phyloP scores from a whole-genome alignment of 1,140 invertebrate species.

The Eumaeus atala region DNA sequence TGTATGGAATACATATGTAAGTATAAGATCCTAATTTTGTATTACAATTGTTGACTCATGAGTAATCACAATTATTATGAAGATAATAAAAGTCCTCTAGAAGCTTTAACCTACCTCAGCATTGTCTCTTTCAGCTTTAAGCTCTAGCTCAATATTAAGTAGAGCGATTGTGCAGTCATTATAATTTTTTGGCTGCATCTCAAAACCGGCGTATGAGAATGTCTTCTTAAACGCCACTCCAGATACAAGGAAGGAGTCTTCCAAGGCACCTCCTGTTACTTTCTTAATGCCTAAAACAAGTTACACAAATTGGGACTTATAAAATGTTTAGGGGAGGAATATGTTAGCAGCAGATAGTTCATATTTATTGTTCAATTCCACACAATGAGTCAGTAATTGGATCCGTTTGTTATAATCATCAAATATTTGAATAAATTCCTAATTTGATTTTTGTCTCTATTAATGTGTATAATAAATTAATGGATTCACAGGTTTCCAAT shows the following conservation, averaged over 20 bases:
- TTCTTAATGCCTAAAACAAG: constrained; percentile 87
- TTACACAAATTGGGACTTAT: neutral
- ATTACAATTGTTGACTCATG: no score
- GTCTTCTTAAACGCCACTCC: constrained; percentile 99
- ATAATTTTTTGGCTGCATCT: constrained; percentile 99
- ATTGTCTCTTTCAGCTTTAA: constrained; percentile 98
- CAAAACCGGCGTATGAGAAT: constrained; percentile 99
- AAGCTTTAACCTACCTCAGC: constrained; percentile 84
- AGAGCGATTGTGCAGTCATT: constrained; percentile 95
- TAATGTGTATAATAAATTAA: no score
- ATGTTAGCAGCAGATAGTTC: constrained; percentile 18
- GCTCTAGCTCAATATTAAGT: constrained; percentile 97
- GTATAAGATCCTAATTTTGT: no score
- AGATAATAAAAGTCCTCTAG: no score
- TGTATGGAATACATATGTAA: no score
- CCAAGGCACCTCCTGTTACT: constrained; percentile 93
- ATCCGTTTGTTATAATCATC: constrained; percentile 36
- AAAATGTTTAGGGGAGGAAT: neutral
- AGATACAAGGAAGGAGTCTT: constrained; percentile 92
- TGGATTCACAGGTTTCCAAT: no score
- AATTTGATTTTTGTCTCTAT: no score
- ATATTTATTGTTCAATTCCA: constrained; percentile 28
- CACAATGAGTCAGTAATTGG: constrained; percentile 31
- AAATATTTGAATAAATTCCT: neutral
- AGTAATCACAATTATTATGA: no score